Base-by-base conservation (phyloP, 2,797 vertebrate species). In the Pipistrellus pipistrellus region DNA sequence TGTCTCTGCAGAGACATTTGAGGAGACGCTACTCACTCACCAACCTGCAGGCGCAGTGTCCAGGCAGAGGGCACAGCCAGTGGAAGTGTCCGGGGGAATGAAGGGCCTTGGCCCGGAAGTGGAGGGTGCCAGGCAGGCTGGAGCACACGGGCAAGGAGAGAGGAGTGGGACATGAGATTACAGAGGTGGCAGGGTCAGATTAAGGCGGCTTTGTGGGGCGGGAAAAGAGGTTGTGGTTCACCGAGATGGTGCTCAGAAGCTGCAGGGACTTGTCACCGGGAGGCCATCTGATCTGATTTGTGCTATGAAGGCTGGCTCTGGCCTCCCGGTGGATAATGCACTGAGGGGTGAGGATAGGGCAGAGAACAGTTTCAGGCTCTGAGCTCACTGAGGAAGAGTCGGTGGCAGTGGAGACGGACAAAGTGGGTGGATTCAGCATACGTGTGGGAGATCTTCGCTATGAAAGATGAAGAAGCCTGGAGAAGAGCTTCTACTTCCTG, bases 121-220 rank as follows among this genome's bases (percentile, higher is more conserved):
- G 4, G 48, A 38, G 12, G 30, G 25, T 1, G 25, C 18, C 51
- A 6, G 1, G 27, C 15, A 38, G 32, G 69, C 88, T 72, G 18
- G 55, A 35, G 6, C 5, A 0, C 4, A 0, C 4, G 4, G 23
- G 13, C 25, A 15, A 11, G 44, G 46, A n/a, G 13, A 84, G 64
- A 55, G 32, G 20, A 4, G 27, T 13, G 0, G 23, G 13, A 32
- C 20, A 4, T 46, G 20, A 57, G 46, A 23, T 69, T 48, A 4
- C 35, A 23, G 21, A 59, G 17, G 8, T 10, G n/a, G 57, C 30
- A 35, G 64, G 38, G 9, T 76, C 69, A 57, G 13, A 5, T 10
- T 7, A 14, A 53, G 41, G 59, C 57, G n/a, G 6, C 85, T 35
- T 66, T 53, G 38, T 20, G 53, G 35, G 62, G 59, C 17, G 8